Base-by-base conservation (phyloP, 2,888 invertebrate species). In the Calameuta idolon region DNA sequence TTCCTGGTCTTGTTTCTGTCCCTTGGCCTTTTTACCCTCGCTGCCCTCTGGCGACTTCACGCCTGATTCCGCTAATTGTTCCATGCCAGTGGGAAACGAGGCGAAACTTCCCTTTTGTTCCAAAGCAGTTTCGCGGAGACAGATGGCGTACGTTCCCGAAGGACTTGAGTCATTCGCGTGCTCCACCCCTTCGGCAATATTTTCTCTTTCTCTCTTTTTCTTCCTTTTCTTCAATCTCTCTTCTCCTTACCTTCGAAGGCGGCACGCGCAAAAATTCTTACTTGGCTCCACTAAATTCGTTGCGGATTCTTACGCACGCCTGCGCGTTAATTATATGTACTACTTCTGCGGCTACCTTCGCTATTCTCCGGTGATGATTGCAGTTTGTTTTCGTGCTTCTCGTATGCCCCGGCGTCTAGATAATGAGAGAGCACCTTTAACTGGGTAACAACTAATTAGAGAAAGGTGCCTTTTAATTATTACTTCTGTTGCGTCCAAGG, bases 61-160 rank as follows among this genome's bases (percentile, higher is more conserved):
- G 87, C 88, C 86, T 81, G 84, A 83, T 81, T 80, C 80, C 75
- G 79, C 86, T 88, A 88, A 89, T 89, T 86, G 84, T 87, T 83
- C 79, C 75, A 37, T 35, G 34, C 69, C 76, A 69, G 76, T 71
- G 33, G 71, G 33, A 71, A 71, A 71, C 34, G 12, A 33, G 33
- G 33, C 12, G 12, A 34, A 34, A 34, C 34, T 71, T 71, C 33
- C 34, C 34, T 71, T 71, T 71, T 71, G 33, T 71, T 23, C 71
- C 12, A 31, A 71, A 31, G 71, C 71, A 55, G 69, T 77, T 82
- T 76, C 76, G 78, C 79, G 79, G 76, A 74, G 84, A 83, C 87
- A 87, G 85, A 85, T 85, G 85, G 85, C 80, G 73, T 80, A 34
- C 69, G 55, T 15, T 15, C 69, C 37, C 35, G 69, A 78, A 80